Evolutionary conservation across 2,888 invertebrate species (phyloP).

Genomic region (Drosophila parthenogenetica): DNA sequence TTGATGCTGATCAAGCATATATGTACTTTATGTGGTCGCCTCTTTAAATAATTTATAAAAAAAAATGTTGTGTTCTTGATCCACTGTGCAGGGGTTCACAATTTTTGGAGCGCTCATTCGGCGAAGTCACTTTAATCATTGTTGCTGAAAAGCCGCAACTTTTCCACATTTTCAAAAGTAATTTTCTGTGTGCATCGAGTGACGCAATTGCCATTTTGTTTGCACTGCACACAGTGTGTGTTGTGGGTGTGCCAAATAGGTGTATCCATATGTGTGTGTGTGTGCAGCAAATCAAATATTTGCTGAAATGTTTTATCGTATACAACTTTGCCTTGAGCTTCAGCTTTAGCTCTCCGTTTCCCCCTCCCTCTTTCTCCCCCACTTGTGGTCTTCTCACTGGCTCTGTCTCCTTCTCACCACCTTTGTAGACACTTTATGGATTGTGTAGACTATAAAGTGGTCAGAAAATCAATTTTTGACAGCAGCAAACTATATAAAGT

Average conservation of each 20-base stretch:
- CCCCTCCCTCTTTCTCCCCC: too few species aligned
- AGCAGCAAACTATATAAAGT: constrained; percentile 41
- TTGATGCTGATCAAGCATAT: too few species aligned
- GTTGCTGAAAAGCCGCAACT: constrained; percentile 23
- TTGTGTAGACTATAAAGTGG: background rate
- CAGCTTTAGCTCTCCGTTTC: background rate
- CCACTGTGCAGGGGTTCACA: background rate
- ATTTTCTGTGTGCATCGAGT: constrained; percentile 54
- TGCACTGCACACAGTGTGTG: constrained; percentile 5
- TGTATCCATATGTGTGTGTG: constrained; percentile 13
- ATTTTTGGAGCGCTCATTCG: background rate
- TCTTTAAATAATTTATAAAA: too few species aligned
- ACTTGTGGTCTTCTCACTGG: background rate
- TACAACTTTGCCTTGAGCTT: constrained; percentile 39
- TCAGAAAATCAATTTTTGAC: constrained; percentile 70
- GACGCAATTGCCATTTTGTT: constrained; percentile 55
- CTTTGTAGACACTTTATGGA: constrained; percentile 1
- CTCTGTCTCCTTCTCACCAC: background rate
- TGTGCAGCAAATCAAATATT: constrained; percentile 64
- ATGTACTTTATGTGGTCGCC: too few species aligned
- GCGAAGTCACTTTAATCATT: constrained; percentile 40
- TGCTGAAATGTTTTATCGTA: constrained; percentile 46
- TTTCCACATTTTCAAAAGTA: constrained; percentile 46
- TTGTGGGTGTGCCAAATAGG: constrained; percentile 23
- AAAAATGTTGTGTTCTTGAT: too few species aligned